phyloP scores from a whole-genome alignment of 2,797 vertebrate species.

The Sylvia borin region DNA sequence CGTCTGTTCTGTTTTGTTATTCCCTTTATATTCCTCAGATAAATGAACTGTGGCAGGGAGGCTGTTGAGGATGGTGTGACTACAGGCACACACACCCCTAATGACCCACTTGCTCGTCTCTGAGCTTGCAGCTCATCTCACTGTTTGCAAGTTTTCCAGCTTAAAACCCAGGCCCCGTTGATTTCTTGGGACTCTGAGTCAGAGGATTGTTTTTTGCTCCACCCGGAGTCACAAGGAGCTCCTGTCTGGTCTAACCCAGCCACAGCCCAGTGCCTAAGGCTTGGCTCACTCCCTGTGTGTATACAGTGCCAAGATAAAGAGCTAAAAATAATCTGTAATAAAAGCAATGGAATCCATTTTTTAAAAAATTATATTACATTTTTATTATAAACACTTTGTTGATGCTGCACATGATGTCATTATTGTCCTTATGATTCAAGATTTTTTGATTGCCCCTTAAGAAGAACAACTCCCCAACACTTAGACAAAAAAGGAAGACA shows the following conservation, averaged over 20 bases:
- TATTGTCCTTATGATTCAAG: not conserved
- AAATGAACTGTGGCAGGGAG: not conserved
- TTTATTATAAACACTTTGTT: not conserved
- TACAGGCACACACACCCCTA: not conserved
- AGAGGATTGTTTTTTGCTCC: not conserved
- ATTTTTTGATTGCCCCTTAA: not conserved
- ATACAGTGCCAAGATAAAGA: not conserved
- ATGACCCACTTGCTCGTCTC: not conserved
- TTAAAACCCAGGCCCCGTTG: not conserved
- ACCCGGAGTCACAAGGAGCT: not conserved
- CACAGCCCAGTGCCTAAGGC: not conserved
- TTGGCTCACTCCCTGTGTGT: not conserved
- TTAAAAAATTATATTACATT: not conserved
- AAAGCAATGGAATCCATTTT: not conserved
- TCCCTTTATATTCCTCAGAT: not conserved
- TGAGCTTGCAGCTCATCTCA: not conserved
- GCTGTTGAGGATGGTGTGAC: not conserved
- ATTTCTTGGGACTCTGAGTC: not conserved
- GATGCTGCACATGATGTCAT: not conserved
- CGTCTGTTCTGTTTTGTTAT: not conserved
- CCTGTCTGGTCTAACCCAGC: not conserved
- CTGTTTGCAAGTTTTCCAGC: not conserved
- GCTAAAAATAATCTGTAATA: not conserved
- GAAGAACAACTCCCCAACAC: not conserved
- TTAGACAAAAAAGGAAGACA: not conserved